Conservation (phyloP, 1,140 invertebrate species). For the Babylonia areolata region DNA sequence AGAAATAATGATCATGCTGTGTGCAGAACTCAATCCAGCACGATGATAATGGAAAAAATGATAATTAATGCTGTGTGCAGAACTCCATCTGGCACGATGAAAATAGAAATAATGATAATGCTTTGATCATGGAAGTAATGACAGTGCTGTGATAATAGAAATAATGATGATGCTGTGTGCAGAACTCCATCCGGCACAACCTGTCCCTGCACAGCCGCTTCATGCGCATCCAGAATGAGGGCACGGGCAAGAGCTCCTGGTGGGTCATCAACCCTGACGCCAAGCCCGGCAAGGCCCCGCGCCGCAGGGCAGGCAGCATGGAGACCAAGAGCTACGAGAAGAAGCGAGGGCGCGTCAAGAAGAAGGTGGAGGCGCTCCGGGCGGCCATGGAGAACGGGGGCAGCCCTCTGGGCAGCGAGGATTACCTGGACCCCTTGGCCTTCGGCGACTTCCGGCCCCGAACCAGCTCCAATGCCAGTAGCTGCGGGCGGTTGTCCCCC, state of each 20-base stretch:
- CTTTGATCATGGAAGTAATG: no score
- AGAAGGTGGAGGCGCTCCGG: constrained; percentile 88
- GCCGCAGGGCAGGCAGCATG: constrained; percentile 95
- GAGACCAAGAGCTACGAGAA: constrained; percentile 97
- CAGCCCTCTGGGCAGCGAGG: constrained; percentile 87
- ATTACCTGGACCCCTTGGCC: constrained; percentile 89
- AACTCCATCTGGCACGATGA: no score
- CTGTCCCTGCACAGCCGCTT: constrained; percentile 99
- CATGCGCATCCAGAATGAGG: constrained; percentile 99
- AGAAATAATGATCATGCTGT: no score
- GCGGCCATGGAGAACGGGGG: constrained; percentile 63
- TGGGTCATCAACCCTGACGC: constrained; percentile 99
- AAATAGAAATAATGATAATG: no score
- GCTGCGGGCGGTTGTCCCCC: constrained; percentile 89
- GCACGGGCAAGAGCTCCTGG: constrained; percentile 99
- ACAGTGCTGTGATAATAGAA: no score
- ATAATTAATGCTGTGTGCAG: no score
- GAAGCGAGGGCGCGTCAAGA: constrained; percentile 93
- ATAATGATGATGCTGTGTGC: constrained; percentile 77
- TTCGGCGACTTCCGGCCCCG: constrained; percentile 89
- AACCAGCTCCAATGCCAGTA: constrained; percentile 95
- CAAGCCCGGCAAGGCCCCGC: constrained; percentile 95
- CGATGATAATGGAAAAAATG: no score
- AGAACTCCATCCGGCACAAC: constrained; percentile 99
- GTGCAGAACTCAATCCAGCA: no score